Base-by-base conservation (phyloP, 2,113 vertebrate genomes). In the Pagrus major region DNA sequence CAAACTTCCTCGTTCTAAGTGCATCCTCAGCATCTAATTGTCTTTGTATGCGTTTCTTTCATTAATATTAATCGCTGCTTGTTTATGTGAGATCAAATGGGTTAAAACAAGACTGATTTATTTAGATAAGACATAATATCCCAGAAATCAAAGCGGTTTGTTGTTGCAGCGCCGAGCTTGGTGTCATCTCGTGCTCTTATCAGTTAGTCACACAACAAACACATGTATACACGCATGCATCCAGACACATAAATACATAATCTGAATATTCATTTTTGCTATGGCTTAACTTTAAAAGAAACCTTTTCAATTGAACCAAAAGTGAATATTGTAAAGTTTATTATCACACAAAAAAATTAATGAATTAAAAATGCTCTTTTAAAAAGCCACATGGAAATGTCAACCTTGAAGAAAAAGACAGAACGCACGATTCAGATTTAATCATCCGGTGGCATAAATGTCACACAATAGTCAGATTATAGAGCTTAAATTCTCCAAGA, bases 11-110 rank as follows among this genome's bases (percentile, higher is more conserved):
- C 16, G 20, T 64, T 85, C 33, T 37, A 44, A 60, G 47, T 78
- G 72, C 64, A 78, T 78, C 23, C 27, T 70, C 78, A 60, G 9
- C 56, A 66, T 79, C 46, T 78, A 79, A 81, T 87, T 83, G 66
- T 80, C 64, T 85, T 76, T 68, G 44, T 56, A 35, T 69, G 12
- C 31, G 49, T 42, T 52, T 70, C 47, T 67, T 59, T 80, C 56
- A 80, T 90, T 87, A 78, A 71, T 86, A 73, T 83, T 69, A 78
- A 81, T 86, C 18, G 23, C 12, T 66, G 51, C 23, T 59, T 42
- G 61, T 81, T 82, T 81, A 29, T 82, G 82, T 78, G 44, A 86
- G 66, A 82, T 84, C 82, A 89, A 55, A 61, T 64, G 39, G 75
- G 72, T 87, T 81, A 70, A 89, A 83, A 61, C 23, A 59, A 83